Conservation (phyloP, 2,113 vertebrate genomes). For the Otocyon megalotis region DNA sequence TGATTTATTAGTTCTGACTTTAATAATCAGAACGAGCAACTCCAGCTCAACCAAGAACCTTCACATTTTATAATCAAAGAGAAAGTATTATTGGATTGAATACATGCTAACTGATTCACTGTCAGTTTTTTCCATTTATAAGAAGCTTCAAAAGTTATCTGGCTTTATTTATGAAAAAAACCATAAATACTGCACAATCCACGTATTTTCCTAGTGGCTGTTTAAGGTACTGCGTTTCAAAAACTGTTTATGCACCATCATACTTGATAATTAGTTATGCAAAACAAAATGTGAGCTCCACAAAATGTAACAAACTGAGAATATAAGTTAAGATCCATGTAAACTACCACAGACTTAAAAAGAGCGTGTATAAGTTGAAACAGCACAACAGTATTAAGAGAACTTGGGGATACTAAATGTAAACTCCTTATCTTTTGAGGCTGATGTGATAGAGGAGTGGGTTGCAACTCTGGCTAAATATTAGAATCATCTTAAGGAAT, state of each 20-base stretch:
- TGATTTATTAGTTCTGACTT: background rate
- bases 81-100: conserved; percentile 11
- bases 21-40: conserved; percentile 3
- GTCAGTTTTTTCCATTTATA: background rate
- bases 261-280: background rate
- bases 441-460: background rate
- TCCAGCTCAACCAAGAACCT: background rate
- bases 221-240: background rate
- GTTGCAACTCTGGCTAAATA: background rate
- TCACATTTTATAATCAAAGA: conserved; percentile 10
- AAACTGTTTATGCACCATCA: background rate
- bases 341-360: background rate
- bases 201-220: background rate
- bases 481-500: background rate
- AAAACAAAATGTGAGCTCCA: background rate
- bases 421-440: background rate
- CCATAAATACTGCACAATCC: background rate
- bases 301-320: background rate
- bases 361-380: background rate
- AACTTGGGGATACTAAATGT: background rate
- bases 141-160: background rate
- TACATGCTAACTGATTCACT: background rate
- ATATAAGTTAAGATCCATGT: background rate
- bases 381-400: background rate
- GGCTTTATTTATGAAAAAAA: background rate